These are phyloP conservation scores for Paramisgurnus dabryanus DNA, from an alignment of 2,113 vertebrate species.

Conservation along the genomic window DNA sequence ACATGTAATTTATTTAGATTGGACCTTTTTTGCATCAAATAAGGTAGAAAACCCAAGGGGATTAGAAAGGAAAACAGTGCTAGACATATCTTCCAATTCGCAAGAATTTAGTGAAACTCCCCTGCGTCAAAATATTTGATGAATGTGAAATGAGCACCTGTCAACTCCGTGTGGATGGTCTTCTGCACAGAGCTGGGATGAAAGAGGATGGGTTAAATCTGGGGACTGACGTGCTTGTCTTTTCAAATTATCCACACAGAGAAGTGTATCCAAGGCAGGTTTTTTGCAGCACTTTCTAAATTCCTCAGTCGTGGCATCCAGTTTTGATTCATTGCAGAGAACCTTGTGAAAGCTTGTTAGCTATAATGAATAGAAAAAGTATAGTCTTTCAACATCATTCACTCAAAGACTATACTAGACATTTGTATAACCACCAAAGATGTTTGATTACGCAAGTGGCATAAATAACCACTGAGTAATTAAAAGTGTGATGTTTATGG, in stretches of 20 bases:
- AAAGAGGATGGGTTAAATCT: slow-evolving; percentile 2
- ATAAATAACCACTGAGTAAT: background rate
- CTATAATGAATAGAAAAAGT: background rate
- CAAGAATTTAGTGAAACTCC: background rate
- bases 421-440: background rate
- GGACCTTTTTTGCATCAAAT: background rate
- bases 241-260: slow-evolving; percentile 45
- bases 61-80: background rate
- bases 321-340: slow-evolving; percentile 44
- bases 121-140: background rate
- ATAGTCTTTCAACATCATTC: background rate
- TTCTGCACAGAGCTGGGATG: slow-evolving; percentile 36
- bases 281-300: slow-evolving; percentile 45
- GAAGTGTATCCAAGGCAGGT: slow-evolving; percentile 33
- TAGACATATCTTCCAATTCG: no score
- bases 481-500: background rate
- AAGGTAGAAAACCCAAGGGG: background rate
- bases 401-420: background rate
- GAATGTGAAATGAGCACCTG: slow-evolving; percentile 40
- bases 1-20: background rate
- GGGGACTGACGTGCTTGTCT: slow-evolving; percentile 1
- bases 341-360: slow-evolving; percentile 35
- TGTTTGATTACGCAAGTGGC: background rate
- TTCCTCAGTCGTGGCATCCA: slow-evolving; percentile 17
- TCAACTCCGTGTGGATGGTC: slow-evolving; percentile 9